These are phyloP conservation scores for Chrysomela aeneicollis DNA, from an alignment of 2,888 invertebrate genomes.

Conservation along the genomic window DNA sequence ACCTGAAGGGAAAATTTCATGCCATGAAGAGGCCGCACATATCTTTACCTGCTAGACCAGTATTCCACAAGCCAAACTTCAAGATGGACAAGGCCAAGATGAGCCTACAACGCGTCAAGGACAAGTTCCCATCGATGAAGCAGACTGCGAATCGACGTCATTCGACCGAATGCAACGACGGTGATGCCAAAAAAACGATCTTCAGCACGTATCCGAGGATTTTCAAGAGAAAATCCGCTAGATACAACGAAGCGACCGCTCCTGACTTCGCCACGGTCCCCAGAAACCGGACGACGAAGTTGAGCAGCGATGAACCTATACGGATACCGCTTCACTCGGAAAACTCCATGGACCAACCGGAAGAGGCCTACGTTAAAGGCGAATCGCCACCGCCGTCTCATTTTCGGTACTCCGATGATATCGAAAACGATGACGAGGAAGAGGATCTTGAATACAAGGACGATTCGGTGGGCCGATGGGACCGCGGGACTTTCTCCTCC, in stretches of 20 bases:
- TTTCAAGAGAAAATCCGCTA: slow-evolving; percentile 57
- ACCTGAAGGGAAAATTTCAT: slow-evolving; percentile 68
- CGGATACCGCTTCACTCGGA: slow-evolving; percentile 58
- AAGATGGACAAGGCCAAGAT: slow-evolving; percentile 67
- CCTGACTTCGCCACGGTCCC: slow-evolving; percentile 75
- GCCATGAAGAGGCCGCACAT: slow-evolving; percentile 66
- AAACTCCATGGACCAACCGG: slow-evolving; percentile 50
- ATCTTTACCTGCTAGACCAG: slow-evolving; percentile 67
- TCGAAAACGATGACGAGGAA: slow-evolving; percentile 62
- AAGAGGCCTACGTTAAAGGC: slow-evolving; percentile 42
- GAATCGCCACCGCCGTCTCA: slow-evolving; percentile 49
- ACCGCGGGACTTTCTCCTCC: slow-evolving; percentile 57
- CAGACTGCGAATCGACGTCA: slow-evolving; percentile 57
- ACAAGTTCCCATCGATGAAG: slow-evolving; percentile 46
- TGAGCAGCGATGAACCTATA: slow-evolving; percentile 47
- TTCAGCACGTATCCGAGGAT: slow-evolving; percentile 82
- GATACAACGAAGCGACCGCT: slow-evolving; percentile 56
- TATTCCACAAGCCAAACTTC: slow-evolving; percentile 61
- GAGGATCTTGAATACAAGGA: slow-evolving; percentile 66
- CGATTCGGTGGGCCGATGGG: slow-evolving; percentile 57
- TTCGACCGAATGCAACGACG: slow-evolving; percentile 64
- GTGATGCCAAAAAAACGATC: slow-evolving; percentile 67
- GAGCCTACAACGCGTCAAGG: slow-evolving; percentile 66
- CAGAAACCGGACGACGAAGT: slow-evolving; percentile 52
- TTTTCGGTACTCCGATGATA: slow-evolving; percentile 58